Percentiles rank a stretch among this genome's conserved stretches.
Evolutionary conservation across 2,113 vertebrate species (phyloP).

Genomic region (Rhea americana): DNA sequence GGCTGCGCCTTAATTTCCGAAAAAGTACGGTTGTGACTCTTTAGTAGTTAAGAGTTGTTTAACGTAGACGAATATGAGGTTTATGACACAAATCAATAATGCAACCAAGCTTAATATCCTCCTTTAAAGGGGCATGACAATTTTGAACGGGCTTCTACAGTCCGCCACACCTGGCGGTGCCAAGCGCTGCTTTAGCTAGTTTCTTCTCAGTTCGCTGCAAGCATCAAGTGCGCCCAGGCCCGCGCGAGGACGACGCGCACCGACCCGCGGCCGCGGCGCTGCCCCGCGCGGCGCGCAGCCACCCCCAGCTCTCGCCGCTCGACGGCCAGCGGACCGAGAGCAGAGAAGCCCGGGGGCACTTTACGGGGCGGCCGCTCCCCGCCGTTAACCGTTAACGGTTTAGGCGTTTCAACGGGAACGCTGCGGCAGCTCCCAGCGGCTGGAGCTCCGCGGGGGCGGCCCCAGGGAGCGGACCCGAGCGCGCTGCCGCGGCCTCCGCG

Average conservation of each 20-base stretch:
- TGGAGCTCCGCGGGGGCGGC: rapidly evolving
- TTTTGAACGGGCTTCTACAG: background rate
- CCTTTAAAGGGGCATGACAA: background rate
- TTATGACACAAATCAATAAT: conserved; percentile 10
- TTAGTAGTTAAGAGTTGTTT: background rate
- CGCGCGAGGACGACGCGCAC: background rate
- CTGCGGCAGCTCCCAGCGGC: background rate
- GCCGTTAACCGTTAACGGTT: background rate
- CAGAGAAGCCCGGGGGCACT: background rate
- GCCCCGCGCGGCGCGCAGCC: background rate
- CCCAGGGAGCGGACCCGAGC: background rate
- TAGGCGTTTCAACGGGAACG: background rate
- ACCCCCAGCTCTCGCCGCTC: background rate
- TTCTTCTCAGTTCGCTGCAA: background rate
- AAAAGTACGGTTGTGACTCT: background rate
- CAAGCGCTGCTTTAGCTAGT: background rate
- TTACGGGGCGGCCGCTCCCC: background rate
- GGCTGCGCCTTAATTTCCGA: background rate
- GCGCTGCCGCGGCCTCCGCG: background rate
- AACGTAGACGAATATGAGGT: background rate
- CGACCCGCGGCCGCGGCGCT: background rate
- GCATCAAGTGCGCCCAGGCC: background rate
- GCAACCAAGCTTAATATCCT: background rate
- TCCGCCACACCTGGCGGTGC: background rate
- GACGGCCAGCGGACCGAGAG: rapidly evolving